Evolutionary conservation across 2,888 invertebrate genomes (phyloP), one percentile per base, ranked within the genome.

Genomic region (Andrena marginata): DNA sequence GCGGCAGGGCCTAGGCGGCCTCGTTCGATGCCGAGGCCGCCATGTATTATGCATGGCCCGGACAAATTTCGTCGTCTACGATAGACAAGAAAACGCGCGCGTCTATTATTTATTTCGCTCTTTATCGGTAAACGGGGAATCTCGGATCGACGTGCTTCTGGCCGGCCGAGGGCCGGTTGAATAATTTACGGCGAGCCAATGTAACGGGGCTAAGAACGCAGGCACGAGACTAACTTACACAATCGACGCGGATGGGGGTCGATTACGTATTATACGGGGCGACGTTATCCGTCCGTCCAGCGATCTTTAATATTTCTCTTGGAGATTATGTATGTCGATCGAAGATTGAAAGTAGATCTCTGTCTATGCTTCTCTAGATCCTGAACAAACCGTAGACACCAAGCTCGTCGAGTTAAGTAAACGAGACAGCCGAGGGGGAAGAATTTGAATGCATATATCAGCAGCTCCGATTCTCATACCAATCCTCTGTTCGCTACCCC

Each of bases 51-150:
- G 92, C 91, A 93, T 93, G 88, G 1, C 86, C 82, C 82, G 83
- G 91, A 92, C 92, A 92, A 93, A 93, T 93, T 92, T 92, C 89
- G 88, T 91, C 91, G 91, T 92, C 90, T 90, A 89, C 89, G 90
- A 89, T 84, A 82, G 85, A 87, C 81, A 76, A 67, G 80, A 64
- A 65, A 71, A 84, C 80, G 63, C 42, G 62, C 51, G 33, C 63
- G 48, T 87, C 78, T 85, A 82, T 87, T 85, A 87, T 87, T 87
- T 88, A 88, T 69, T 71, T 51, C 23, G 63, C 31, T 35, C 51
- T 63, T 56, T 56, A 60, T 71, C 80, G 74, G 72, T 71, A 76
- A 78, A 77, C 77, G 71, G 48, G 56, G 33, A 75, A 76, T 84
- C 64, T 35, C 10, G 49, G 42, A 59, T 13, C 74, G 42, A 13